Percentiles rank a stretch among this genome's conserved stretches.
These are phyloP conservation scores for Spatulosminthurus flaviceps DNA, from an alignment of 2,888 invertebrate genomes.

Conservation along the genomic window DNA sequence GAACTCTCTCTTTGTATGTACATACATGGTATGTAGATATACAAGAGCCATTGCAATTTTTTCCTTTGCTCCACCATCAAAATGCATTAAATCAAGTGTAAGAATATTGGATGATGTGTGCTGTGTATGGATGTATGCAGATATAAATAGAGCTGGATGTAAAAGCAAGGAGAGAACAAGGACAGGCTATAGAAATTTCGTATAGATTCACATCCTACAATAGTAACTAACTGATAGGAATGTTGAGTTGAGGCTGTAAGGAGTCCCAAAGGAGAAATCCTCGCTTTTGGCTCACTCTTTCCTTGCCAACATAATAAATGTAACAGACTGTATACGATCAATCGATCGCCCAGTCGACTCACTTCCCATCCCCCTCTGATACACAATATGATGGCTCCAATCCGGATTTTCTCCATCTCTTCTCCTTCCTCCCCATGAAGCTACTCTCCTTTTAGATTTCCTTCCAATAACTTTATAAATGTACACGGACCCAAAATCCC, in stretches of 20 bases:
- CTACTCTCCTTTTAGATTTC: constrained; percentile 15
- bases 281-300: constrained; percentile 52
- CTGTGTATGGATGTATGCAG: background rate
- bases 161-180: background rate
- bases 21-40: background rate
- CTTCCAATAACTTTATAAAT: constrained; percentile 23
- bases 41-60: constrained; percentile 12
- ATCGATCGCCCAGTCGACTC: constrained; percentile 46
- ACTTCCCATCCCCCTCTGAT: constrained; percentile 47
- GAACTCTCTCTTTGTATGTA: too few species aligned
- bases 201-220: background rate
- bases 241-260: constrained; percentile 45
- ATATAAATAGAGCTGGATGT: background rate
- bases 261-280: constrained; percentile 58
- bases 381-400: constrained; percentile 53
- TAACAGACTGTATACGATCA: constrained; percentile 54
- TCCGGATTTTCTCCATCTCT: constrained; percentile 39
- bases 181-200: background rate
- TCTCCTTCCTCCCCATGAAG: constrained; percentile 26
- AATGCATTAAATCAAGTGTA: constrained; percentile 49
- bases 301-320: constrained; percentile 57
- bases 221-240: constrained; percentile 12
- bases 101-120: constrained; percentile 36
- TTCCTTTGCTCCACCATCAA: constrained; percentile 41
- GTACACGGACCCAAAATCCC: constrained; percentile 2